Conservation (phyloP, 2,888 invertebrate genomes). For the Napeogenes sylphis region DNA sequence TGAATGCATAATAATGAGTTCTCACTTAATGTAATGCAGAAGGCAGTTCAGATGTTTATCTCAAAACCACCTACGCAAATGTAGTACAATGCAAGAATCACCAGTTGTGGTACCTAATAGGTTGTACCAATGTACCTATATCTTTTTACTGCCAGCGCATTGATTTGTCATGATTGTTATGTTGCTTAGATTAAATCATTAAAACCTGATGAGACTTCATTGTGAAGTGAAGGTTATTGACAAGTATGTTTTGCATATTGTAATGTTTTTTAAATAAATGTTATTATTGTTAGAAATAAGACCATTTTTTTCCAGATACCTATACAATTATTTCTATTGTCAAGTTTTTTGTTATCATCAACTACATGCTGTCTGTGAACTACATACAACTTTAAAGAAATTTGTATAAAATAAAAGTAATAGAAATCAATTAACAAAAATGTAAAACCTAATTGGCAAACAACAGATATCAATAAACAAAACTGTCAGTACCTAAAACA, state of each 20-base stretch:
- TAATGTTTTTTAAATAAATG: neutral
- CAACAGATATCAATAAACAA: too few species aligned
- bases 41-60: slow-evolving; percentile 44
- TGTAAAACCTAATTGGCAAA: neutral
- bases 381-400: too few species aligned
- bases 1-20: slow-evolving; percentile 48
- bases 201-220: slow-evolving; percentile 6
- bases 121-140: slow-evolving; percentile 12
- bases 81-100: slow-evolving; percentile 32
- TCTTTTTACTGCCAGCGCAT: slow-evolving; percentile 20
- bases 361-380: too few species aligned
- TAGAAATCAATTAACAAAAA: too few species aligned
- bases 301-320: too few species aligned
- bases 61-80: slow-evolving; percentile 42
- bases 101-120: slow-evolving; percentile 19
- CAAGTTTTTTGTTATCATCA: too few species aligned
- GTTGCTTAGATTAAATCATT: slow-evolving; percentile 5
- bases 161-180: slow-evolving; percentile 14
- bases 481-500: too few species aligned
- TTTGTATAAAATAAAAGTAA: too few species aligned
- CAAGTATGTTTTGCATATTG: neutral
- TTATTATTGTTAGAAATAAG: too few species aligned
- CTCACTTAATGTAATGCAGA: slow-evolving; percentile 45
- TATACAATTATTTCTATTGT: too few species aligned
- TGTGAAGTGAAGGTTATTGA: slow-evolving; percentile 1